phyloP scores from a whole-genome alignment of 2,113 vertebrate genomes.

The Recurvirostra avosetta region DNA sequence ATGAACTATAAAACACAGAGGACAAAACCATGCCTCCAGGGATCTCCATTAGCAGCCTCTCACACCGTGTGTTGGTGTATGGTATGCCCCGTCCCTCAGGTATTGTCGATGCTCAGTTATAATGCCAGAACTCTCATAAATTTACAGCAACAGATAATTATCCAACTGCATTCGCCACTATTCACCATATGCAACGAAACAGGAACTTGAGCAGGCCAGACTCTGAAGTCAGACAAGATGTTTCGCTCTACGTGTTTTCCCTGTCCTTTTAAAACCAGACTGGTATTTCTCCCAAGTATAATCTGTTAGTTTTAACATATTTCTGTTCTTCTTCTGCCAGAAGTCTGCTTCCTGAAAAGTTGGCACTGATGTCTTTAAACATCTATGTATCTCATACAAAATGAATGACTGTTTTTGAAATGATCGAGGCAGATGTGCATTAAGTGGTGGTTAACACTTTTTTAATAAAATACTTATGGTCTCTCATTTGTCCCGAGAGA shows the following conservation, averaged over 20 bases:
- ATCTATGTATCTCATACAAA: neutral
- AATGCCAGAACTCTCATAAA: neutral
- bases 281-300: conserved; percentile 18
- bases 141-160: neutral
- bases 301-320: neutral
- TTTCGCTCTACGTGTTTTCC: conserved; percentile 2
- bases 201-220: neutral
- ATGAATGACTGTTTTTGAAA: neutral
- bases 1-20: neutral
- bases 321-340: conserved; percentile 31
- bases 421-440: conserved; percentile 29
- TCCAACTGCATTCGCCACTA: neutral
- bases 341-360: conserved; percentile 30
- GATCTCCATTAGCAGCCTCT: neutral
- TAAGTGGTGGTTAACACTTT: neutral
- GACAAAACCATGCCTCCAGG: neutral
- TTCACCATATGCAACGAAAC: neutral
- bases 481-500: neutral
- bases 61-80: rapidly evolving
- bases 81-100: neutral
- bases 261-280: neutral
- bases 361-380: conserved; percentile 25
- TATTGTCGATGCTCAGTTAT: neutral
- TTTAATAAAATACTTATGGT: conserved; percentile 26
- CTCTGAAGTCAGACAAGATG: neutral